Evolutionary conservation across 2,797 vertebrate genomes (phyloP), one percentile per base, ranked within the genome.

Genomic region (Cygnus olor): DNA sequence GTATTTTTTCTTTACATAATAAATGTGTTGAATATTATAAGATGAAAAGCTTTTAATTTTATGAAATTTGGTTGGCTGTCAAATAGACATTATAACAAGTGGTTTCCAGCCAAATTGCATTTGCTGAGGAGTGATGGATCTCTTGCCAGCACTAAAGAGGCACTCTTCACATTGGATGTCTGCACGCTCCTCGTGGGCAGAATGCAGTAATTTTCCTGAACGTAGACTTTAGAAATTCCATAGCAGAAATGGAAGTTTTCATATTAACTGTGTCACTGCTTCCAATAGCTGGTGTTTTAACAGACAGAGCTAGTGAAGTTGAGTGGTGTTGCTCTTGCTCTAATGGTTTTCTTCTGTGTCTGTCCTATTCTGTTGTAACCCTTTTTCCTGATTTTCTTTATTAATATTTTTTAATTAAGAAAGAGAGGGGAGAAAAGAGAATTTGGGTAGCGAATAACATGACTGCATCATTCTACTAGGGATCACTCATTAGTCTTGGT

Each of bases 21-120:
- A 63, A 85, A 74, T 71, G 14, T 85, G 19, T 82, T 78, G 88
- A 77, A 40, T 79, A 53, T 69, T 24, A 0, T 63, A 68, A 84
- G 63, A 70, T 63, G 56, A 88, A 87, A 71, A 91, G 71, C 66
- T 93, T 94, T 93, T 95, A 80, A 93, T 92, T 93, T 72, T 87
- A 27, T 47, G 56, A 38, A 56, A 69, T 80, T 57, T 65, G 32
- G 18, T 89, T 95, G 68, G n/a, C 63, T 93, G 74, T 92, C 80
- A 77, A 83, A 65, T 64, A 93, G 86, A 44, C 65, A 87, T 89
- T 80, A 57, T 60, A 96, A 83, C 15, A 70, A 89, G 53, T 93
- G 81, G 71, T 93, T 95, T 95, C 74, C 45, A 93, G 72, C 84
- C 93, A 89, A 84, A 90, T 25, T 94, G 38, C n/a, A 34, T 81